Conservation (phyloP, 2,888 invertebrate species). For the Eupithecia insigniata region DNA sequence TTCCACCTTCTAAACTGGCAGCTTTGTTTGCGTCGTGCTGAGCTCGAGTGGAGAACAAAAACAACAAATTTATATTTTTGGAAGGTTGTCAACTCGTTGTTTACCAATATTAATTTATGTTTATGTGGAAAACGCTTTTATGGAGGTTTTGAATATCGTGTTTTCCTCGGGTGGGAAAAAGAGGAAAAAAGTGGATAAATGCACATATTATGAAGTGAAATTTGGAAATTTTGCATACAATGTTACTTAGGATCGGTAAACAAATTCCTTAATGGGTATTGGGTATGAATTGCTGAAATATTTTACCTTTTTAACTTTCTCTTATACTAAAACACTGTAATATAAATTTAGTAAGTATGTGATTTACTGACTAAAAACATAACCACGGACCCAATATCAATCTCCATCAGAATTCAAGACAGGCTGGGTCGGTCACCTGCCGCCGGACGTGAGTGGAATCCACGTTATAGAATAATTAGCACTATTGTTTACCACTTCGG, state of each 20-base stretch:
- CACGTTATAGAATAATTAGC: constrained; percentile 37
- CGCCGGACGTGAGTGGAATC: constrained; percentile 34
- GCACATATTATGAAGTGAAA: background rate
- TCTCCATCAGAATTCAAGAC: constrained; percentile 46
- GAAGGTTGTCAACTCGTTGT: constrained; percentile 65
- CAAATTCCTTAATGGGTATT: background rate
- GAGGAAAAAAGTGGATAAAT: background rate
- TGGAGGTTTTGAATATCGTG: constrained; percentile 42
- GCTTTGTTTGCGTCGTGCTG: constrained; percentile 51
- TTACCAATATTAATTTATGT: constrained; percentile 59
- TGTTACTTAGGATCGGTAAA: background rate
- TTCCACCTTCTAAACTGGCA: constrained; percentile 42
- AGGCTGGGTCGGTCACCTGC: constrained; percentile 41
- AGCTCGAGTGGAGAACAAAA: constrained; percentile 49
- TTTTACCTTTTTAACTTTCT: background rate
- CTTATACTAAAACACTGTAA: background rate
- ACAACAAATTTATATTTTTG: constrained; percentile 58
- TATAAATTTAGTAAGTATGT: constrained; percentile 8
- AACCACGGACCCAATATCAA: constrained; percentile 34
- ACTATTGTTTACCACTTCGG: constrained; percentile 35
- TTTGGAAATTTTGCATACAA: background rate
- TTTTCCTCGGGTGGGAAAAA: background rate
- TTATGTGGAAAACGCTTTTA: constrained; percentile 51
- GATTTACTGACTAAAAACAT: constrained; percentile 16
- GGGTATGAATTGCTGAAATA: background rate